phyloP scores from a whole-genome alignment of 2,888 invertebrate genomes.

The Xylocampa areola region DNA sequence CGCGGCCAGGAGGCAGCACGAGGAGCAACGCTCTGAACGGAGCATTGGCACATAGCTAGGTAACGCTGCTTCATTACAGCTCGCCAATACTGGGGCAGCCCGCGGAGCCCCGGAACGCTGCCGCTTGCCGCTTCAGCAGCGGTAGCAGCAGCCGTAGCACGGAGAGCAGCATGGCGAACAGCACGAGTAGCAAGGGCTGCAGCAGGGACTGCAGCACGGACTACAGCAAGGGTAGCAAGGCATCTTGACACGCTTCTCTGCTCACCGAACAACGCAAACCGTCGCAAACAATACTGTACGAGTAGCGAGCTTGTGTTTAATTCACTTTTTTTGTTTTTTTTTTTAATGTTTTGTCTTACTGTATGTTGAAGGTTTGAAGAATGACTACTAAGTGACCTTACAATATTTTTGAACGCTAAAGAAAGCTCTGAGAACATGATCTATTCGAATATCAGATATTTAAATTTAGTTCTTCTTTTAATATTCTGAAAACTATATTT shows the following conservation, averaged over 20 bases:
- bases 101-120: slow-evolving; percentile 4
- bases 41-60: slow-evolving; percentile 36
- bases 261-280: slow-evolving; percentile 37
- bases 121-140: slow-evolving; percentile 32
- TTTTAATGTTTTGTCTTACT: slow-evolving; percentile 39
- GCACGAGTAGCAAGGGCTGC: slow-evolving; percentile 63
- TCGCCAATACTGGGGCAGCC: slow-evolving; percentile 13
- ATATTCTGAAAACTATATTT: not conserved
- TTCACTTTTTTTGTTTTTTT: slow-evolving; percentile 55
- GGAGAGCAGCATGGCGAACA: slow-evolving; percentile 71
- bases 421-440: slow-evolving; percentile 55
- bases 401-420: slow-evolving; percentile 23
- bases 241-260: slow-evolving; percentile 57
- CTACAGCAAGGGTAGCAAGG: slow-evolving; percentile 66
- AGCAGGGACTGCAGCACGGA: slow-evolving; percentile 69
- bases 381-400: slow-evolving; percentile 62
- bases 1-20: slow-evolving; percentile 42
- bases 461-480: not conserved
- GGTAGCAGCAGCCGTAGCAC: slow-evolving; percentile 65
- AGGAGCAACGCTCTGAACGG: slow-evolving; percentile 51
- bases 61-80: slow-evolving; percentile 22
- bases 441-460: slow-evolving; percentile 34
- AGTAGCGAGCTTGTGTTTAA: slow-evolving; percentile 36
- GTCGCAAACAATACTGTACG: slow-evolving; percentile 32
- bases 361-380: slow-evolving; percentile 71